Percentiles rank a stretch among this genome's conserved stretches.
phyloP scores from a whole-genome alignment of 1,140 invertebrate species.

The Zaprionus kolodkinae region DNA sequence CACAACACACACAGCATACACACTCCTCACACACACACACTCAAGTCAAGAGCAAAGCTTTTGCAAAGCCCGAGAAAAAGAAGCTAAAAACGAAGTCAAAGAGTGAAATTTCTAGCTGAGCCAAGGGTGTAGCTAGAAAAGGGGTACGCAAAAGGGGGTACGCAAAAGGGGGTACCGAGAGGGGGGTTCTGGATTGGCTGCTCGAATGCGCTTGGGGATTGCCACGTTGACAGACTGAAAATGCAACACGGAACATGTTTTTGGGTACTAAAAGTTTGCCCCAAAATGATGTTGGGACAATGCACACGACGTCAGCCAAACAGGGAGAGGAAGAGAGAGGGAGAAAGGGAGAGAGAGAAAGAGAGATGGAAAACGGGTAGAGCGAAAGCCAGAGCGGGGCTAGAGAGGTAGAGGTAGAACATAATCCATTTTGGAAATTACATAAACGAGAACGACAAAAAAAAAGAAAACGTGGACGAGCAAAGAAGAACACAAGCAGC shows the following conservation, averaged over 20 bases:
- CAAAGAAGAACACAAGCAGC: conserved; percentile 4
- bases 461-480: conserved; percentile 2
- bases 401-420: conserved; percentile 31
- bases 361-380: no score
- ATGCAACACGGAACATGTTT: conserved; percentile 47
- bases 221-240: conserved; percentile 39
- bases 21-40: neutral
- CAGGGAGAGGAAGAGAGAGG: neutral
- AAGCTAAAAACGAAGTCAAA: conserved; percentile 1
- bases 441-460: conserved; percentile 26
- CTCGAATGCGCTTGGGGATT: conserved; percentile 24
- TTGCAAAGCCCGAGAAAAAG: neutral
- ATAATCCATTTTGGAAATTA: conserved; percentile 67
- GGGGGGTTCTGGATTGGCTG: neutral
- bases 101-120: conserved; percentile 9
- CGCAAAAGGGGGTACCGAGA: neutral
- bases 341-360: neutral
- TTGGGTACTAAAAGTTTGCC: conserved; percentile 25
- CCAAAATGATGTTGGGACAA: conserved; percentile 23
- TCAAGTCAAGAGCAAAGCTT: conserved; percentile 2
- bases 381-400: neutral
- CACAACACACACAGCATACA: neutral
- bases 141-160: neutral
- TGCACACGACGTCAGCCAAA: conserved; percentile 9
- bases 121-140: neutral